Evolutionary conservation across 2,797 vertebrate genomes (phyloP), one percentile per base, ranked within the genome.

Genomic region (Pseudopleuronectes americanus): DNA sequence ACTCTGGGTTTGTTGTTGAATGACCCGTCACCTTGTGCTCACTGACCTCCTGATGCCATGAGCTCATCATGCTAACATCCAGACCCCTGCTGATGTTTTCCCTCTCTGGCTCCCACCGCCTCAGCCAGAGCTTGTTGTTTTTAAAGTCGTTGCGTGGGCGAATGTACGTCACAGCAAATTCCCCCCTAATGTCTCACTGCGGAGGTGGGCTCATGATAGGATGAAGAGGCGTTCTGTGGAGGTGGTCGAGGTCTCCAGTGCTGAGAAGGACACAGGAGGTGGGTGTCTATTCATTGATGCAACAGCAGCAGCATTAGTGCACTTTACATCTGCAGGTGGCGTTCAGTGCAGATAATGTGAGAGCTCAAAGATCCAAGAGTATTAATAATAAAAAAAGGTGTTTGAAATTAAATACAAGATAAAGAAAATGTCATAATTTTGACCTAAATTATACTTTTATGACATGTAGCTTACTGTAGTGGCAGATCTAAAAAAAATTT

Each of bases 31-130:
- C 74, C 75, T 16, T 19, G 43, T 59, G 65, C 63, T 36, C 21
- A 14, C 65, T 58, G 74, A 86, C 75, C 74, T 59, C 56, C 33
- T 63, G 72, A 56, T 59, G 56, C 69, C 38, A 74, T 88, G 86
- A 91, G 70, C 83, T 93, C 81, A 88, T 83, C 36, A 22, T 26
- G 64, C 76, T 76, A 79, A 67, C 71, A 90, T 84, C 52, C 84
- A 71, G 71, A 74, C 56, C 75, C 64, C 78, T 24, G 77, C 79
- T 77, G 62, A 60, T 85, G 76, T 84, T 77, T 83, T 80, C 64
- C 77, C 70, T 83, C 70, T 83, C 74, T 14, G 67, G 64, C 83
- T 87, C 68, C 69, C 76, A 72, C 45, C 22, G 8, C 74, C 36
- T 71, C 64, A 49, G 58, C 69, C 80, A 56, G 62, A 16, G 76